These are phyloP conservation scores for Drosophila tristis DNA, from an alignment of 1,140 invertebrate species.

Conservation along the genomic window DNA sequence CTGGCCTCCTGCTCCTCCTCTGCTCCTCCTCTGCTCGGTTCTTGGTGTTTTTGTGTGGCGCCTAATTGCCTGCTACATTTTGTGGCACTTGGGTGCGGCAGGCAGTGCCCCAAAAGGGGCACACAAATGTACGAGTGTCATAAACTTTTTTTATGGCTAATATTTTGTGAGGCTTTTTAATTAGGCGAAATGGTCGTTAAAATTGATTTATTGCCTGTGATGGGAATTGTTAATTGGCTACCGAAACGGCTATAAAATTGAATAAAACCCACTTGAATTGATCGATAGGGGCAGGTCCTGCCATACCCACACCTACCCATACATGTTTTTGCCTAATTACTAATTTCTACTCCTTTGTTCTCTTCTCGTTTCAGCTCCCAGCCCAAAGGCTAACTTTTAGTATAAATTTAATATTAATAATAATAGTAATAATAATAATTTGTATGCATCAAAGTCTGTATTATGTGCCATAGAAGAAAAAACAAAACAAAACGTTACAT, in stretches of 20 bases:
- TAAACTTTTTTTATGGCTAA: constrained; percentile 63
- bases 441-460: constrained; percentile 45
- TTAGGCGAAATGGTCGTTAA: constrained; percentile 59
- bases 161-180: constrained; percentile 56
- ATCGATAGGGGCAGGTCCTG: too few relatives aligned
- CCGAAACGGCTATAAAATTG: background rate
- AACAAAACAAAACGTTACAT: background rate
- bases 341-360: constrained; percentile 2
- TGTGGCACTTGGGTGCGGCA: constrained; percentile 24
- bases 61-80: constrained; percentile 61
- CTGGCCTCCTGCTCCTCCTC: background rate
- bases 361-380: constrained; percentile 30
- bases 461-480: constrained; percentile 57
- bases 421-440: background rate
- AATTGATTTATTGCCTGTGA: constrained; percentile 52
- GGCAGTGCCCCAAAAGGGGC: background rate
- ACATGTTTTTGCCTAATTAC: background rate
- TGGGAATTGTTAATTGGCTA: constrained; percentile 43
- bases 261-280: background rate
- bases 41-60: constrained; percentile 21
- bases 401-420: constrained; percentile 1
- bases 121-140: constrained; percentile 12
- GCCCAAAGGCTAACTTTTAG: constrained; percentile 1
- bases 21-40: background rate
- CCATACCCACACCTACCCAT: too few relatives aligned